These are phyloP conservation scores for Poeciliopsis turneri DNA, from an alignment of 2,797 vertebrate species.

Conservation along the genomic window DNA sequence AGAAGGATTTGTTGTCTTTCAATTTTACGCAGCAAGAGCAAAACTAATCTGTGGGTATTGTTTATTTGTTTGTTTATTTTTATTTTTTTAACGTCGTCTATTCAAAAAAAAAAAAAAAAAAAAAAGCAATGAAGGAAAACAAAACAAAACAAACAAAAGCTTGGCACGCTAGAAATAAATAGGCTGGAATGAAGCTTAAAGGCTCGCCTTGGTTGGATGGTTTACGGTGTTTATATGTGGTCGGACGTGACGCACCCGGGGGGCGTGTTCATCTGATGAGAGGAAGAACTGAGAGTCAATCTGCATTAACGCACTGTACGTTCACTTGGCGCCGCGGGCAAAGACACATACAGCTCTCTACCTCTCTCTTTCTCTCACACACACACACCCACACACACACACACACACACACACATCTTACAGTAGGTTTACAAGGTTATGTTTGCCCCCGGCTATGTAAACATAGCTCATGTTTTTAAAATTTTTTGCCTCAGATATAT, in stretches of 20 bases:
- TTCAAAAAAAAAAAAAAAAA: too few relatives aligned
- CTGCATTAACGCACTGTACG: slow-evolving; percentile 39
- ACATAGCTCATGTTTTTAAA: not conserved
- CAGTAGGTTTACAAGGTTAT: not conserved
- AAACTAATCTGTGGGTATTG: not conserved
- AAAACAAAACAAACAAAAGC: not conserved
- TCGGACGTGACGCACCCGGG: slow-evolving; percentile 69
- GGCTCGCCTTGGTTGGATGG: slow-evolving; percentile 14
- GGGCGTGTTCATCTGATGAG: slow-evolving; percentile 61
- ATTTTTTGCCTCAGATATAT: not conserved
- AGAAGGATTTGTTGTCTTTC: not conserved
- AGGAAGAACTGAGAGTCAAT: slow-evolving; percentile 33
- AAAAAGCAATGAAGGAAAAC: not conserved
- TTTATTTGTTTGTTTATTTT: not conserved
- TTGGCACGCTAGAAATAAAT: not conserved
- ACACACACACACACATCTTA: not conserved
- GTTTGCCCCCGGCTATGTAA: not conserved
- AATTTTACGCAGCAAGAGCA: not conserved
- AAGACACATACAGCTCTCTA: not conserved
- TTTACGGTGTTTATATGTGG: slow-evolving; percentile 38
- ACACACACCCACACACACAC: slow-evolving; percentile 18
- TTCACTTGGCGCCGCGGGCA: not conserved
- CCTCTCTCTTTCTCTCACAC: not conserved
- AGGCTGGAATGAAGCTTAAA: slow-evolving; percentile 9
- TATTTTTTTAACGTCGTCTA: too few relatives aligned